These are phyloP conservation scores for Oophaga sylvatica DNA, from an alignment of 2,797 vertebrate species.

Conservation along the genomic window DNA sequence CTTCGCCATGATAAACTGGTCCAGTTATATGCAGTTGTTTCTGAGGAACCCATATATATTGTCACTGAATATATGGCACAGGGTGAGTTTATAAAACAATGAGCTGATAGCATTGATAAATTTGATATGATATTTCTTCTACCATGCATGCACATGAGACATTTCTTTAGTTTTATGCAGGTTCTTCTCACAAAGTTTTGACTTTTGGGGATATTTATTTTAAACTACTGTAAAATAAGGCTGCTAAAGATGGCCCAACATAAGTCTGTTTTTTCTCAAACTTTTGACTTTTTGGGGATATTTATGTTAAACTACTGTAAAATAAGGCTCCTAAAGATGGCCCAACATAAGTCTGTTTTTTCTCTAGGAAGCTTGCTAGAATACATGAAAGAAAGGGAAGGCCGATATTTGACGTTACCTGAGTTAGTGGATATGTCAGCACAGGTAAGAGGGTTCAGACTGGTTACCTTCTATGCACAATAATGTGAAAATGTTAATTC, in stretches of 20 bases:
- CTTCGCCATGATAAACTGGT: slow-evolving; percentile 96
- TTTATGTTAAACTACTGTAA: background rate
- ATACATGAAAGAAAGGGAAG: slow-evolving; percentile 89
- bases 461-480: background rate
- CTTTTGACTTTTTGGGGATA: no score
- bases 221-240: background rate
- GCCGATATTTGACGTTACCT: slow-evolving; percentile 85
- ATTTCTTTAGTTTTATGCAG: background rate
- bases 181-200: background rate
- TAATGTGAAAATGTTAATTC: background rate
- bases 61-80: slow-evolving; percentile 97
- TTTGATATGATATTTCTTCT: background rate
- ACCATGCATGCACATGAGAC: background rate
- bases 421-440: slow-evolving; percentile 96
- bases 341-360: background rate
- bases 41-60: slow-evolving; percentile 97
- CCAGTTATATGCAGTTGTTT: slow-evolving; percentile 96
- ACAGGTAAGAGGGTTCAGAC: slow-evolving; percentile 77
- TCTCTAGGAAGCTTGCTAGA: slow-evolving; percentile 90
- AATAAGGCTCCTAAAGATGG: background rate
- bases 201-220: background rate
- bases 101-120: no score
- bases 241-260: background rate
- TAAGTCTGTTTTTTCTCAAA: background rate
- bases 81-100: slow-evolving; percentile 71